Percentiles rank a stretch among this genome's conserved stretches.
Conservation (phyloP, 2,113 vertebrate species). For the Syngnathus floridae region DNA sequence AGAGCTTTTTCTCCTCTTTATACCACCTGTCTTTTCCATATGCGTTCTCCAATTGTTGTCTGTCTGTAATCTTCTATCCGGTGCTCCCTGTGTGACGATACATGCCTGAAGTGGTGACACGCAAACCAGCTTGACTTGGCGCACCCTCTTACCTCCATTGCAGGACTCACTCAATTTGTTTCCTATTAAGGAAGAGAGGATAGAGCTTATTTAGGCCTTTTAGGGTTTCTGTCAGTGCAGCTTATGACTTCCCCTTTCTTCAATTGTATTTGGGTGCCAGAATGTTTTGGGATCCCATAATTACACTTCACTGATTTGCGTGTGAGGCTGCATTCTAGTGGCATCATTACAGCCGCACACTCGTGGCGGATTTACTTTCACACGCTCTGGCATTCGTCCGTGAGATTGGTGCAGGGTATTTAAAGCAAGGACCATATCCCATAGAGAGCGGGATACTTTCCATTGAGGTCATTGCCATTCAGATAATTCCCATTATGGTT, state of each 20-base stretch:
- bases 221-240: conserved; percentile 33
- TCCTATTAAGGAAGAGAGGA: conserved; percentile 34
- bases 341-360: conserved; percentile 37
- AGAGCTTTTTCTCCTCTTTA: conserved; percentile 59
- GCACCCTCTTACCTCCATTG: conserved; percentile 50
- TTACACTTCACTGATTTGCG: conserved; percentile 52
- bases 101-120: conserved; percentile 54
- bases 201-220: conserved; percentile 47
- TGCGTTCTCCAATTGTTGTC: conserved; percentile 50
- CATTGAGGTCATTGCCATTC: background rate
- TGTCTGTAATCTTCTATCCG: conserved; percentile 59
- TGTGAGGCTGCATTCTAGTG: conserved; percentile 47
- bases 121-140: conserved; percentile 57
- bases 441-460: conserved; percentile 14
- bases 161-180: conserved; percentile 59
- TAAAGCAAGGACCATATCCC: conserved; percentile 13
- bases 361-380: conserved; percentile 28
- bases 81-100: conserved; percentile 46
- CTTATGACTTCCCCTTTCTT: conserved; percentile 33
- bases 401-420: conserved; percentile 11
- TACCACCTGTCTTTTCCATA: conserved; percentile 27
- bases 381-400: conserved; percentile 25
- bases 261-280: conserved; percentile 37
- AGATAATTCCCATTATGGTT: conserved; percentile 1
- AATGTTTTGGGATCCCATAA: conserved; percentile 49